phyloP scores from a whole-genome alignment of 2,888 invertebrate genomes.

The Thera obeliscata region DNA sequence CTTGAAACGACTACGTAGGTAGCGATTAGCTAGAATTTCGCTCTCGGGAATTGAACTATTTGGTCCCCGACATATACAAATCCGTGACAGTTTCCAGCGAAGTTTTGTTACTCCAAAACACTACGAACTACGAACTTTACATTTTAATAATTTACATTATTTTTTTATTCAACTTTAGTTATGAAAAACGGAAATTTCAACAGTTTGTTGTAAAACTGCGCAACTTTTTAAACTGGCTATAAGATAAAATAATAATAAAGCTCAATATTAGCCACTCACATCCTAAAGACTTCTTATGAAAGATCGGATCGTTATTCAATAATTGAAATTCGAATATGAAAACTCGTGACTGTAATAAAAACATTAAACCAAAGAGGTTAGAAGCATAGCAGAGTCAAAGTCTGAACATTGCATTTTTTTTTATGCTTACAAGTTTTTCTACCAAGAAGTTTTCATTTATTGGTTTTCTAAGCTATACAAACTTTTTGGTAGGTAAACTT shows the following conservation, averaged over 20 bases:
- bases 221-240: background rate
- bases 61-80: conserved; percentile 31
- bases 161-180: background rate
- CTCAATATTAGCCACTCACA: background rate
- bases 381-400: too few relatives aligned
- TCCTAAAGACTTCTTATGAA: background rate
- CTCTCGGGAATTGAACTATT: conserved; percentile 56
- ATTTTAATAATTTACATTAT: too few relatives aligned
- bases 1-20: conserved; percentile 49
- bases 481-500: too few relatives aligned
- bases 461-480: too few relatives aligned
- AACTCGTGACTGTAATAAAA: too few relatives aligned
- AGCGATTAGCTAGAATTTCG: conserved; percentile 60
- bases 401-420: too few relatives aligned
- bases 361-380: too few relatives aligned
- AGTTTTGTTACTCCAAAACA: background rate
- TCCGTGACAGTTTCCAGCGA: background rate
- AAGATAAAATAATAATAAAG: background rate
- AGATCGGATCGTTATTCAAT: too few relatives aligned
- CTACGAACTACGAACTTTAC: background rate
- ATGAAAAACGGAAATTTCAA: background rate
- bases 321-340: too few relatives aligned
- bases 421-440: too few relatives aligned
- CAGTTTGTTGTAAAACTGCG: background rate
- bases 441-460: too few relatives aligned